phyloP scores from a whole-genome alignment of 2,888 invertebrate species.

The Bimastos eiseni region DNA sequence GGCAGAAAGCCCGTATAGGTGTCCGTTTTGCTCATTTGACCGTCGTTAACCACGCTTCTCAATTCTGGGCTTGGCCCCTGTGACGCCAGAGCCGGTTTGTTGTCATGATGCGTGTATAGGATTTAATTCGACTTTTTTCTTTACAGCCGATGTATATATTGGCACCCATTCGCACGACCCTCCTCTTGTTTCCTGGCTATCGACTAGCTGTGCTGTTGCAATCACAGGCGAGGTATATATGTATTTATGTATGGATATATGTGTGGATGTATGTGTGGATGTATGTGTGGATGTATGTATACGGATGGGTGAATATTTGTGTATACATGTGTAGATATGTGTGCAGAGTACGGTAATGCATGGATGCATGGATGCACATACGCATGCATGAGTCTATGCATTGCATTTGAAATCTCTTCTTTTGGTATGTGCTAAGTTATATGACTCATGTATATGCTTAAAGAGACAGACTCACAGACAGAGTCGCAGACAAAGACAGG shows the following conservation, averaged over 20 bases:
- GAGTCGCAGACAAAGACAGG: neutral
- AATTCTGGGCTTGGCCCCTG: too few relatives aligned
- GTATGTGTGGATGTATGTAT: conserved; percentile 31
- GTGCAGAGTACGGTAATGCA: neutral
- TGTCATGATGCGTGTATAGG: too few relatives aligned
- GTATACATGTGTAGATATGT: neutral
- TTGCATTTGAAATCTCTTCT: neutral
- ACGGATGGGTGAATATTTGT: conserved; percentile 13
- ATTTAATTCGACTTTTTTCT: too few relatives aligned
- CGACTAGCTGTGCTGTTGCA: too few relatives aligned
- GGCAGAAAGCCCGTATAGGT: too few relatives aligned
- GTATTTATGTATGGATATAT: conserved; percentile 16
- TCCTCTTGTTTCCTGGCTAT: too few relatives aligned
- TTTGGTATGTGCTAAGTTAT: too few relatives aligned
- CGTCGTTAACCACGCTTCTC: too few relatives aligned
- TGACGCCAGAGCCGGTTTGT: too few relatives aligned
- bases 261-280: conserved; percentile 9
- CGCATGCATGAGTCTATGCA: neutral
- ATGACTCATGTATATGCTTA: neutral
- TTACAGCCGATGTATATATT: too few relatives aligned
- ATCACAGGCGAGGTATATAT: conserved; percentile 8
- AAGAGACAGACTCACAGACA: neutral
- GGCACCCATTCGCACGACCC: too few relatives aligned
- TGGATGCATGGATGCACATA: neutral
- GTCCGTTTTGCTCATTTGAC: too few relatives aligned